Conservation (phyloP, 2,797 vertebrate genomes). For the Calcarius lapponicus region DNA sequence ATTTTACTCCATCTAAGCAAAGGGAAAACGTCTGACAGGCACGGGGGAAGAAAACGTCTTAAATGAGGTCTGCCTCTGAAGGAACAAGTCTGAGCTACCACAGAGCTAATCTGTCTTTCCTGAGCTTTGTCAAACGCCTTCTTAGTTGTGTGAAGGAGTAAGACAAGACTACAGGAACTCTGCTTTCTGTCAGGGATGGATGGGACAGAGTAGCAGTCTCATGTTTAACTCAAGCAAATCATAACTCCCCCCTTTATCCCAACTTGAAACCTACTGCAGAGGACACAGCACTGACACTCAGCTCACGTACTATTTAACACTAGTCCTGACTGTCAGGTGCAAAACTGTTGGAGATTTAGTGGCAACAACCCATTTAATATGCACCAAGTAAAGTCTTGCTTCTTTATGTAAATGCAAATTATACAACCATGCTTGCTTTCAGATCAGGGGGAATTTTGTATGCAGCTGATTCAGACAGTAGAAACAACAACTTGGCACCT, state of each 20-base stretch:
- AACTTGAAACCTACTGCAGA: not conserved
- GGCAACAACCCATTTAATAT: not conserved
- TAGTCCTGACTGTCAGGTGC: not conserved
- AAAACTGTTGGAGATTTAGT: not conserved
- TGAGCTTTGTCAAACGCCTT: not conserved
- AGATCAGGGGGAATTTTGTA: not conserved
- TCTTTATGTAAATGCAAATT: not conserved
- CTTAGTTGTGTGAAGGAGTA: not conserved
- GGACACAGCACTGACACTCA: not conserved
- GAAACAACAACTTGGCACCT: not conserved
- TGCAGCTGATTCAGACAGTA: not conserved
- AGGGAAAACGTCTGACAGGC: not conserved
- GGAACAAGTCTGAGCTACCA: not conserved
- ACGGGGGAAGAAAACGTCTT: not conserved
- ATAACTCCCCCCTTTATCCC: rapidly evolving
- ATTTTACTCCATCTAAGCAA: not conserved
- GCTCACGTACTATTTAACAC: not conserved
- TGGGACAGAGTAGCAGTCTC: not conserved
- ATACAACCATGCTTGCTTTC: not conserved
- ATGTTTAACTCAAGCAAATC: not conserved
- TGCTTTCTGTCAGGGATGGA: not conserved
- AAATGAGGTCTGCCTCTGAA: not conserved
- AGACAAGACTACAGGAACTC: not conserved
- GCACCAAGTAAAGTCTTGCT: not conserved
- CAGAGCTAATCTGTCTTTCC: not conserved